A percentile compares a stretch with the other conserved stretches of the same genome.
These are phyloP conservation scores for Crenichthys baileyi DNA, from an alignment of 2,797 vertebrate genomes.

Conservation along the genomic window DNA sequence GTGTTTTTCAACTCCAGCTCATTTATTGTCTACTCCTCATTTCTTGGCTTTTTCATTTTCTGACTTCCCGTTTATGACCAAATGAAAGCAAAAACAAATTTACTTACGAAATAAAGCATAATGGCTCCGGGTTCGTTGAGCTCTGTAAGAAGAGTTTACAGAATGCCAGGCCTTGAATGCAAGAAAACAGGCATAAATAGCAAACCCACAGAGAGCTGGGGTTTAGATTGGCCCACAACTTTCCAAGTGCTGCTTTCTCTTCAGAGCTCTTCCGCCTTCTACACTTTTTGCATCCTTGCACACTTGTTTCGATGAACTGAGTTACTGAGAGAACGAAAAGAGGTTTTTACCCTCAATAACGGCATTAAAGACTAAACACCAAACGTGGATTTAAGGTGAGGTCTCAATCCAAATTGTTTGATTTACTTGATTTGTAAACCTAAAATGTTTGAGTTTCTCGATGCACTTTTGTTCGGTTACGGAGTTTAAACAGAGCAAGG, in stretches of 20 bases:
- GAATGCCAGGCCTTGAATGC: conserved; percentile 27
- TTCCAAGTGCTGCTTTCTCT: conserved; percentile 39
- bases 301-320: conserved; percentile 25
- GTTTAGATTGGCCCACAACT: conserved; percentile 52
- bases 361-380: neutral
- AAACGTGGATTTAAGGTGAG: conserved; percentile 51
- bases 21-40: neutral
- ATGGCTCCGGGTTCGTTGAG: neutral
- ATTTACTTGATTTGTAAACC: neutral
- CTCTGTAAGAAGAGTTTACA: neutral
- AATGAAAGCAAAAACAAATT: neutral
- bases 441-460: neutral
- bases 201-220: conserved; percentile 51
- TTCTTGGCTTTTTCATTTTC: neutral
- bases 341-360: conserved; percentile 16
- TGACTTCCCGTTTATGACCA: neutral
- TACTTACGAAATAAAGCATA: neutral
- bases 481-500: neutral
- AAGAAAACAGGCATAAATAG: conserved; percentile 15
- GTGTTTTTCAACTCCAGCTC: neutral
- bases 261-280: conserved; percentile 59
- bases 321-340: conserved; percentile 20
- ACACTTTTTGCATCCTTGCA: conserved; percentile 26
- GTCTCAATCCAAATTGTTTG: neutral
- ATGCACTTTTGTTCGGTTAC: neutral